A percentile compares a stretch with the other conserved stretches of the same genome.
Evolutionary conservation across 2,888 invertebrate species (phyloP).

Genomic region (Balanococcus diminutus): DNA sequence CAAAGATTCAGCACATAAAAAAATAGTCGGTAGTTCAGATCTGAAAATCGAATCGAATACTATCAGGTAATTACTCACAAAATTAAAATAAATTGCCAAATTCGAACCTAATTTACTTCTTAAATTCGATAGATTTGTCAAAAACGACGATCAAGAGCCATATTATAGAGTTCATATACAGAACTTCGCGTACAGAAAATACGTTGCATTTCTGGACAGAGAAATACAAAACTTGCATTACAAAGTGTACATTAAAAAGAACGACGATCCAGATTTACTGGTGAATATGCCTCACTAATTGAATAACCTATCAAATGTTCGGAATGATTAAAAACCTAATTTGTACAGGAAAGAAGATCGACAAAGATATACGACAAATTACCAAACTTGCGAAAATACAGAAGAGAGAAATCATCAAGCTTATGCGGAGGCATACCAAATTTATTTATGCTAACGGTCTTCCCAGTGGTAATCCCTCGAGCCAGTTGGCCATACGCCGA

Average conservation of each 20-base stretch:
- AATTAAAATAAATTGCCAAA: background rate
- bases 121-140: conserved; percentile 69
- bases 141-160: conserved; percentile 79
- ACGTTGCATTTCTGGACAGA: conserved; percentile 78
- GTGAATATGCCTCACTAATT: background rate
- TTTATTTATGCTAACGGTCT: conserved; percentile 70
- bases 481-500: conserved; percentile 80
- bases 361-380: conserved; percentile 53
- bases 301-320: too few species aligned
- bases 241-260: conserved; percentile 62
- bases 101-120: background rate
- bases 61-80: conserved; percentile 63
- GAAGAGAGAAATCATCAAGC: conserved; percentile 66
- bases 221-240: conserved; percentile 78
- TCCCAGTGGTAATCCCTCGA: conserved; percentile 76
- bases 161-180: conserved; percentile 89
- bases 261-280: conserved; percentile 41
- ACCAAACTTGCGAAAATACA: conserved; percentile 42
- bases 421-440: conserved; percentile 74
- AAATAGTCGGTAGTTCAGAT: conserved; percentile 86
- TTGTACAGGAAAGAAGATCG: background rate
- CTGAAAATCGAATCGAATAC: conserved; percentile 88
- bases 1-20: conserved; percentile 70
- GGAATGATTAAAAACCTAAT: background rate
- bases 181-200: conserved; percentile 84